Evolutionary conservation across 2,797 vertebrate genomes (phyloP).

Genomic region (Nyctibius grandis): DNA sequence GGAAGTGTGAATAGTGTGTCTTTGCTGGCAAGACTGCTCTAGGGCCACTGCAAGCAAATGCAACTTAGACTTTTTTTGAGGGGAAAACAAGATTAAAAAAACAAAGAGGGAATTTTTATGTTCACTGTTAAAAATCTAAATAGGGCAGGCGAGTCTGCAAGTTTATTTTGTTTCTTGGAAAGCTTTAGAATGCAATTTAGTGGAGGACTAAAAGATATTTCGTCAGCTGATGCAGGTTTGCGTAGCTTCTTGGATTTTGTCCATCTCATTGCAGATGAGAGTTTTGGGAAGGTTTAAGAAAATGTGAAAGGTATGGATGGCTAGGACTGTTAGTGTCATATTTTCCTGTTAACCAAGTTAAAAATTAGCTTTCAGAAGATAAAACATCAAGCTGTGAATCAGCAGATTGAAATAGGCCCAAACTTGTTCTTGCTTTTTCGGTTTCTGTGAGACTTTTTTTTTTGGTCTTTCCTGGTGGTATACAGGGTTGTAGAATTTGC

Average conservation of each 20-base stretch:
- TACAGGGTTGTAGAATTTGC: conserved; percentile 91
- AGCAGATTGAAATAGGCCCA: not conserved
- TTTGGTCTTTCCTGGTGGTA: not conserved
- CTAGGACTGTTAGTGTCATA: not conserved
- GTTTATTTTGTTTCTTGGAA: not conserved
- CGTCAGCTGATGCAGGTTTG: not conserved
- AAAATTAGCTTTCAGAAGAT: not conserved
- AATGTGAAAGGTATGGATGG: not conserved
- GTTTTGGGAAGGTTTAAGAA: not conserved
- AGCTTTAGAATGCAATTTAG: not conserved
- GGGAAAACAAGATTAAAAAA: not conserved
- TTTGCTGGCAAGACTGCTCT: not conserved
- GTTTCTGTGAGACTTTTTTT: not conserved
- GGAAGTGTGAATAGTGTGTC: not conserved
- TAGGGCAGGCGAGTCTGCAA: not conserved
- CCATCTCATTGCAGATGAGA: not conserved
- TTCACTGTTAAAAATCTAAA: not conserved
- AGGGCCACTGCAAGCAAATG: not conserved
- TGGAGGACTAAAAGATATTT: not conserved
- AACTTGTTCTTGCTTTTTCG: not conserved
- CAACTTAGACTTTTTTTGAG: not conserved
- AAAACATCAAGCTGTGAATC: not conserved
- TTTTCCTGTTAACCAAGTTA: not conserved
- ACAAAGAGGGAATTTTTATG: not conserved
- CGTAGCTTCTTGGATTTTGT: not conserved